Conservation (phyloP, 2,113 vertebrate genomes). For the Vicugna pacos region DNA sequence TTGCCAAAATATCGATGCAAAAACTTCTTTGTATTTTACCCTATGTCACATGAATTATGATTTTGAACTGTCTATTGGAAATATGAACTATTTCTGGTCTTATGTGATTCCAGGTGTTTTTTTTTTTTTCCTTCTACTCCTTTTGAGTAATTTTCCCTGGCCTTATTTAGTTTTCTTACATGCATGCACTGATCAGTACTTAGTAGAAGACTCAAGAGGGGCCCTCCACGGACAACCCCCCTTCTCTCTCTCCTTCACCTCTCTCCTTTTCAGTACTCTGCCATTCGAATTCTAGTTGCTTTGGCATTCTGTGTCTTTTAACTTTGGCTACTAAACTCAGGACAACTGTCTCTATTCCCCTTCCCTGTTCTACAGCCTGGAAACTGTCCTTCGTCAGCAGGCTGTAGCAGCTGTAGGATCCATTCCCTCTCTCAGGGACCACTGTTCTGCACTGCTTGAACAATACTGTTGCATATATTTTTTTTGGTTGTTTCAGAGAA, state of each 20-base stretch:
- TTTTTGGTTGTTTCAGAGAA: neutral
- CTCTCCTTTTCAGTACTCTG: neutral
- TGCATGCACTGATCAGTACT: neutral
- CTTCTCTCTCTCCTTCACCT: neutral
- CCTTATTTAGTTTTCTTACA: neutral
- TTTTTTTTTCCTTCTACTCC: neutral
- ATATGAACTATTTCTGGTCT: neutral
- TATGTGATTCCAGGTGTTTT: neutral
- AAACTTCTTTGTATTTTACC: neutral
- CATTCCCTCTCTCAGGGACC: neutral
- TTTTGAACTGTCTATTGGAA: neutral
- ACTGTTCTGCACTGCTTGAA: too few relatives aligned
- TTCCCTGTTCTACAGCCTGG: neutral
- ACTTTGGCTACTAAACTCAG: neutral
- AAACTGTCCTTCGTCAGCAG: neutral
- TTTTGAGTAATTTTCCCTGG: neutral
- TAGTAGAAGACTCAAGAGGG: neutral
- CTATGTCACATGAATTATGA: neutral
- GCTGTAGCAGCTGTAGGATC: neutral
- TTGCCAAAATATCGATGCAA: neutral
- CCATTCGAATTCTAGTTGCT: neutral
- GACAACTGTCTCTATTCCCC: neutral
- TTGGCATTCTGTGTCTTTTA: neutral
- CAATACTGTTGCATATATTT: neutral
- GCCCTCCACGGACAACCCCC: neutral